Conservation (phyloP, 2,888 invertebrate genomes). For the Micoletzkya japonica region DNA sequence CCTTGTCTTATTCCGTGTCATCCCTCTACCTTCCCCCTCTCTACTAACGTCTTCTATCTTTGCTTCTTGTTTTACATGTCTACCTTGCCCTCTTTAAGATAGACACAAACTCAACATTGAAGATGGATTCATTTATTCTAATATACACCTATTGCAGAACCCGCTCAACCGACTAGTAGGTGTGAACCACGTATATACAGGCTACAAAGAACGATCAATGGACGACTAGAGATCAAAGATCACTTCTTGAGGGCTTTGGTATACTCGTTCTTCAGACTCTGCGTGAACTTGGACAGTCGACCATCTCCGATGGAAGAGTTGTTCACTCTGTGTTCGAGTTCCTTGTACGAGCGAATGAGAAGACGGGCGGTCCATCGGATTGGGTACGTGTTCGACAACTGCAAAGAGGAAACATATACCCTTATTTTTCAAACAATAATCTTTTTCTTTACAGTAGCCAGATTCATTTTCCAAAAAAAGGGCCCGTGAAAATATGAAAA, state of each 20-base stretch:
- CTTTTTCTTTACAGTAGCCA: too few relatives aligned
- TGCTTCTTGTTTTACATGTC: too few relatives aligned
- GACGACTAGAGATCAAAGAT: neutral
- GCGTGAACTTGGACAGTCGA: constrained; percentile 28
- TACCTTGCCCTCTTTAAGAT: too few relatives aligned
- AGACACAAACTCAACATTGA: too few relatives aligned
- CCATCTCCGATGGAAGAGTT: neutral
- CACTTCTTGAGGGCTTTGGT: constrained; percentile 43
- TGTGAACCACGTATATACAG: neutral
- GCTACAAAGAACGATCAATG: neutral
- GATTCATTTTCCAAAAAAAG: too few relatives aligned
- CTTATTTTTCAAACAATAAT: constrained; percentile 18
- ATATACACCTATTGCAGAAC: too few relatives aligned
- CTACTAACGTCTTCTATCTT: too few relatives aligned
- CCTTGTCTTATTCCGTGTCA: too few relatives aligned
- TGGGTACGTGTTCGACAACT: constrained; percentile 44
- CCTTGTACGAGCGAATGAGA: constrained; percentile 41
- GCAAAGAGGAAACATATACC: neutral
- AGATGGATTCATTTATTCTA: too few relatives aligned
- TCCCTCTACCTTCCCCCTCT: too few relatives aligned
- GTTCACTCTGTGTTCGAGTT: constrained; percentile 38
- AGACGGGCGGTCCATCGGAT: constrained; percentile 39
- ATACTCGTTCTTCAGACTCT: constrained; percentile 43
- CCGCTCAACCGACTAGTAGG: neutral
- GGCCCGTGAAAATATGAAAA: constrained; percentile 3